These are phyloP conservation scores for Dipodomys merriami DNA, from an alignment of 2,113 vertebrate genomes.

Conservation along the genomic window DNA sequence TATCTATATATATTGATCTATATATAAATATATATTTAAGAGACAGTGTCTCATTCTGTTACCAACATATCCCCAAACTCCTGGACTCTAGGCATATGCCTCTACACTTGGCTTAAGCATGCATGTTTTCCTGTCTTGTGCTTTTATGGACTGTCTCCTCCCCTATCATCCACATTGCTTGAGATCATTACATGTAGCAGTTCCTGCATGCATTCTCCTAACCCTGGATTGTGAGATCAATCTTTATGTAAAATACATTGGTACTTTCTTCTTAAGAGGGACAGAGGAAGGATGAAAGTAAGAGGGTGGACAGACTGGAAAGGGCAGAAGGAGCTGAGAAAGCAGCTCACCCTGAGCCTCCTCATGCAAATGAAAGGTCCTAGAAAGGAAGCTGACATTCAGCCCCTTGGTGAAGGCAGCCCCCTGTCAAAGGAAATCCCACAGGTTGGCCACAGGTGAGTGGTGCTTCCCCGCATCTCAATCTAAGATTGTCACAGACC, in stretches of 20 bases:
- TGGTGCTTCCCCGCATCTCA: neutral
- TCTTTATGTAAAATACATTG: neutral
- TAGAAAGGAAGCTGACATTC: neutral
- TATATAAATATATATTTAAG: neutral
- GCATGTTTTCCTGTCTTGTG: neutral
- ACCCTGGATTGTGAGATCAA: neutral
- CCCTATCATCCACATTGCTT: neutral
- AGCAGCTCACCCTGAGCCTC: neutral
- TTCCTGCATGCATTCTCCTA: too few species aligned
- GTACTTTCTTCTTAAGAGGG: neutral
- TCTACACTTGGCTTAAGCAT: too few species aligned
- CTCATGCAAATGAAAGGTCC: neutral
- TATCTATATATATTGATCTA: too few species aligned
- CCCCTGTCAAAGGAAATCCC: too few species aligned
- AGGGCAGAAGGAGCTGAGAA: neutral
- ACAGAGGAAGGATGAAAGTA: neutral
- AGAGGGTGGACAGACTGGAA: neutral
- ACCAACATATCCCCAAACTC: neutral
- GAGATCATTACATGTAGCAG: neutral
- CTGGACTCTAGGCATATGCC: neutral
- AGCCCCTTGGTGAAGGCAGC: neutral
- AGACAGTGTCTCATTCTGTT: neutral
- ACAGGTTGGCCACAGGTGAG: neutral
- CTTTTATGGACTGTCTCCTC: neutral
- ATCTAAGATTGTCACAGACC: neutral